Evolutionary conservation across 2,113 vertebrate species (phyloP).

Genomic region (Pteruthius melanotis): DNA sequence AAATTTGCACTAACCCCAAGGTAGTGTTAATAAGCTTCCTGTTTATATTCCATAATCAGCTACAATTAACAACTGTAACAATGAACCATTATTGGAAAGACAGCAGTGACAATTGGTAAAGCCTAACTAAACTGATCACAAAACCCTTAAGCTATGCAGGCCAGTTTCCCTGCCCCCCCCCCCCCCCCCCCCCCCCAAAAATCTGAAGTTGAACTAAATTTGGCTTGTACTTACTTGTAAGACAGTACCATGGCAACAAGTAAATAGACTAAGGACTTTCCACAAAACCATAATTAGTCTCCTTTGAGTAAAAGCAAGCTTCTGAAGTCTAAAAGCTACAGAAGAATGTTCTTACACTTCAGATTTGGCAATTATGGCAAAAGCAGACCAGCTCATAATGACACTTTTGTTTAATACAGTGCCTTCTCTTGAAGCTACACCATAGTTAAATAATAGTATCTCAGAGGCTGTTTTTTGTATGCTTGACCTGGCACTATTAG

Average conservation of each 20-base stretch:
- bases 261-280: conserved; percentile 22
- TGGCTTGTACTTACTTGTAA: not conserved
- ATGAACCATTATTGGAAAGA: not conserved
- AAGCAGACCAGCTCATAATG: not conserved
- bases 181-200: not conserved
- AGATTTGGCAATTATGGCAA: not conserved
- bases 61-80: not conserved
- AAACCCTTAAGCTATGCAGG: not conserved
- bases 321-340: not conserved
- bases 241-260: conserved; percentile 3
- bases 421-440: not conserved
- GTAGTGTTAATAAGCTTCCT: not conserved
- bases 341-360: conserved; percentile 7
- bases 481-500: not conserved
- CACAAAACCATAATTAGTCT: conserved; percentile 19
- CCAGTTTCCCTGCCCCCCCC: not conserved
- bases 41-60: not conserved
- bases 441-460: not conserved
- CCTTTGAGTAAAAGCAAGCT: not conserved
- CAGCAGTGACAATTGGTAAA: not conserved
- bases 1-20: not conserved
- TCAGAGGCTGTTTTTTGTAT: not conserved
- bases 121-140: not conserved
- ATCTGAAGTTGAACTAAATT: not conserved
- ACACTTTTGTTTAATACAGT: not conserved